A percentile compares a stretch with the other conserved stretches of the same genome.
Evolutionary conservation across 2,113 vertebrate species (phyloP).

Genomic region (Plecotus auritus): DNA sequence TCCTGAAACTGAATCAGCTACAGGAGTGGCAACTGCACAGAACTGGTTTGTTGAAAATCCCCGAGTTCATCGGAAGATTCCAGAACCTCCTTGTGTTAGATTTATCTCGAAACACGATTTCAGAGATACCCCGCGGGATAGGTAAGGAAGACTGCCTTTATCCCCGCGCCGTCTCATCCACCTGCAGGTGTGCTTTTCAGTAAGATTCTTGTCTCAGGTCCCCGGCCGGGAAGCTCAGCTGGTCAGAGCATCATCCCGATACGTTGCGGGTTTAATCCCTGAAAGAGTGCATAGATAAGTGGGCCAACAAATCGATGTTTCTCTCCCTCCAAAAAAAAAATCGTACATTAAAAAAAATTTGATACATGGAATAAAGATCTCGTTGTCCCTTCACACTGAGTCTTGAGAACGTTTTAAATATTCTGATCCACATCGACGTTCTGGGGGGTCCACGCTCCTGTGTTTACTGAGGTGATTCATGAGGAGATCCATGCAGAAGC

Average conservation of each 20-base stretch:
- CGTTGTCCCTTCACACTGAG: neutral
- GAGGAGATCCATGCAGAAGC: neutral
- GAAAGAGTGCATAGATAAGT: neutral
- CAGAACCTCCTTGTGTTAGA: constrained; percentile 91
- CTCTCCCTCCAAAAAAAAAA: neutral
- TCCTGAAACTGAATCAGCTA: constrained; percentile 88
- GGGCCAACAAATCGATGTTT: neutral
- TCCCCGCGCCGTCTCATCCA: neutral
- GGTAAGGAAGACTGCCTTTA: constrained; percentile 81
- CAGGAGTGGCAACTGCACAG: constrained; percentile 97
- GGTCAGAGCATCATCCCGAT: neutral
- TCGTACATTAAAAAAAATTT: neutral
- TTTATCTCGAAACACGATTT: constrained; percentile 90
- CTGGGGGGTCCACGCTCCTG: neutral
- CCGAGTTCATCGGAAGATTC: constrained; percentile 90
- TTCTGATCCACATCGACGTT: neutral
- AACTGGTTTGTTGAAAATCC: constrained; percentile 89
- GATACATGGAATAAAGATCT: neutral
- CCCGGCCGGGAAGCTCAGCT: neutral
- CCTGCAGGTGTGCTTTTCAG: neutral
- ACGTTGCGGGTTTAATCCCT: neutral
- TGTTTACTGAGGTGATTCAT: neutral
- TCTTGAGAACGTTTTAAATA: neutral
- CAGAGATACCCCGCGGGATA: constrained; percentile 90
- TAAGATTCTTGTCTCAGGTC: neutral